phyloP scores from a whole-genome alignment of 2,797 vertebrate species.

The Cyclura pinguis region DNA sequence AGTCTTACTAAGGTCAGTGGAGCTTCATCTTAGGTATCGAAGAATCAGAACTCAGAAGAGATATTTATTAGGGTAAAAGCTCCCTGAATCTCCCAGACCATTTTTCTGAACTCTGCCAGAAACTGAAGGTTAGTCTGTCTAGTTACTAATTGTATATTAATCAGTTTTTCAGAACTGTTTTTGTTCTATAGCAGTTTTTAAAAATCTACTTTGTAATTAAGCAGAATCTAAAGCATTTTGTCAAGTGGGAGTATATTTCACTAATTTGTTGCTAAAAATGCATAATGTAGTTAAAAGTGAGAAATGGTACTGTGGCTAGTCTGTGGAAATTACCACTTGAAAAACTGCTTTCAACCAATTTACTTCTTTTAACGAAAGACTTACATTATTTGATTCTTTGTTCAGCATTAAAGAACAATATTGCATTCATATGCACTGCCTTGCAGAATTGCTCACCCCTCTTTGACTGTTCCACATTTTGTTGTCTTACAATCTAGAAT shows the following conservation, averaged over 20 bases:
- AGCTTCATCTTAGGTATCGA: background rate
- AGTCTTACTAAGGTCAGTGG: background rate
- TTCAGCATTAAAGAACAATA: background rate
- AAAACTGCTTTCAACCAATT: background rate
- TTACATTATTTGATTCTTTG: background rate
- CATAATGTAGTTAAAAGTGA: conserved; percentile 70
- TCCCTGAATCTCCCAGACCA: too few relatives aligned
- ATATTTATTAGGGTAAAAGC: too few relatives aligned
- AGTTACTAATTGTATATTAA: background rate
- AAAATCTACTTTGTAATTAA: conserved; percentile 49
- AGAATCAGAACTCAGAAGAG: too few relatives aligned
- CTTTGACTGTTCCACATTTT: too few relatives aligned
- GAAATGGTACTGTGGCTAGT: conserved; percentile 51
- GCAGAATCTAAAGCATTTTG: conserved; percentile 58
- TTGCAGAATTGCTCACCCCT: too few relatives aligned
- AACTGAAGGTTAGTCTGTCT: conserved; percentile 11
- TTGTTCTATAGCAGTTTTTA: conserved; percentile 39
- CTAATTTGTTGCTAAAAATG: conserved; percentile 66
- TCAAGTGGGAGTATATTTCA: conserved; percentile 65
- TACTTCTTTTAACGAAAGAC: background rate
- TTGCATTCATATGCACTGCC: background rate
- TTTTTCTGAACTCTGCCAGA: too few relatives aligned
- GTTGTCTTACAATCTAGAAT: too few relatives aligned
- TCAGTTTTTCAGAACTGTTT: conserved; percentile 38
- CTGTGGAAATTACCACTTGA: background rate